Conservation (phyloP, 2,113 vertebrate genomes). For the Burhinus oedicnemus region DNA sequence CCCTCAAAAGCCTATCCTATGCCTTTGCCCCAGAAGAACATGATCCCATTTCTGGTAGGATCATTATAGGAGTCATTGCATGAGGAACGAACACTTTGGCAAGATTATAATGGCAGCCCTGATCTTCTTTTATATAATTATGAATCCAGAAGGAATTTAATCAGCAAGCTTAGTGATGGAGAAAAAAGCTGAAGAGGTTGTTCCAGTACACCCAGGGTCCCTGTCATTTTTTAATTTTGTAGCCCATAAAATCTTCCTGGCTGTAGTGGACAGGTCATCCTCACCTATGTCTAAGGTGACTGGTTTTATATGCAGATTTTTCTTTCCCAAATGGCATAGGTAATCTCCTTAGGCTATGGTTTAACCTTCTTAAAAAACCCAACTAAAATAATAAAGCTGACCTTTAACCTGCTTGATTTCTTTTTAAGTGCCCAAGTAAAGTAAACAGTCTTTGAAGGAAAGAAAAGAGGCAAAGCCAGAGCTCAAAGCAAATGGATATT, state of each 20-base stretch:
- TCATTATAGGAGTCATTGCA: neutral
- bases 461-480: neutral
- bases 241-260: neutral
- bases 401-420: neutral
- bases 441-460: neutral
- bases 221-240: neutral
- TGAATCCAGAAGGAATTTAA: neutral
- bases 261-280: neutral
- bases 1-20: neutral
- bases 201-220: neutral
- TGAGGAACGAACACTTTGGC: neutral
- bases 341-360: neutral
- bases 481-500: neutral
- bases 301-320: neutral
- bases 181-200: neutral
- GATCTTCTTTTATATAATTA: neutral
- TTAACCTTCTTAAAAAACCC: neutral
- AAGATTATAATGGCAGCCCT: neutral
- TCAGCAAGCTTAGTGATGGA: neutral
- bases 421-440: neutral
- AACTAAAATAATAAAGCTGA: neutral
- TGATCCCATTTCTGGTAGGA: neutral
- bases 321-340: neutral
- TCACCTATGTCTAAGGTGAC: neutral
- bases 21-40: neutral